These are phyloP conservation scores for Caprella mutica DNA, from an alignment of 2,888 invertebrate species.

Conservation along the genomic window DNA sequence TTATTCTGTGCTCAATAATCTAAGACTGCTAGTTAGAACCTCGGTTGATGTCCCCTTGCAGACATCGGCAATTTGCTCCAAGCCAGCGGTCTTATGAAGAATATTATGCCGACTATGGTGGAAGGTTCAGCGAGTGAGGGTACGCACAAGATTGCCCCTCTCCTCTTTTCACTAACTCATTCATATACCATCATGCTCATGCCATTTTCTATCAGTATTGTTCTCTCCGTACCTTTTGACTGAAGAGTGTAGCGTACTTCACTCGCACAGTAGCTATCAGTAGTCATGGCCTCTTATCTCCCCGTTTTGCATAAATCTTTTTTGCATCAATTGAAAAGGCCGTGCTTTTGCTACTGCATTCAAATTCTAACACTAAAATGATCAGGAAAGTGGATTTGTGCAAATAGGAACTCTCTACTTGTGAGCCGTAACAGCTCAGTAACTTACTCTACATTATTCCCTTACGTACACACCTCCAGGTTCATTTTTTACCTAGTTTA, in stretches of 20 bases:
- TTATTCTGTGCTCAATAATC: not conserved
- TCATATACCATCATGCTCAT: not conserved
- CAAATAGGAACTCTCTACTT: too few relatives aligned
- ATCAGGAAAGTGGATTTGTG: too few relatives aligned
- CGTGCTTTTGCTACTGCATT: too few relatives aligned
- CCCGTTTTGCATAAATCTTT: not conserved
- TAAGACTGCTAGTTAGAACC: not conserved
- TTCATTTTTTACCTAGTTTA: too few relatives aligned
- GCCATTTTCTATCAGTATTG: not conserved
- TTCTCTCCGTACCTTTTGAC: not conserved
- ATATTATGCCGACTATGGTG: slow-evolving; percentile 33
- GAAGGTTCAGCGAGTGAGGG: slow-evolving; percentile 29
- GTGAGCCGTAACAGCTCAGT: too few relatives aligned
- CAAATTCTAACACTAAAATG: too few relatives aligned
- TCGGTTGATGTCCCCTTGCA: slow-evolving; percentile 18
- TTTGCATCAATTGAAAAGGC: too few relatives aligned
- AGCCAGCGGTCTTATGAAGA: slow-evolving; percentile 34
- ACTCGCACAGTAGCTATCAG: not conserved
- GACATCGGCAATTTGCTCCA: slow-evolving; percentile 35
- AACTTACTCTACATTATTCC: too few relatives aligned
- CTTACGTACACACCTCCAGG: too few relatives aligned
- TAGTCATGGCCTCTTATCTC: not conserved
- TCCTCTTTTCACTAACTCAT: not conserved
- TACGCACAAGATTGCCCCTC: slow-evolving; percentile 29
- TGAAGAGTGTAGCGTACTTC: not conserved